These are phyloP conservation scores for Epicauta chinensis DNA, from an alignment of 1,140 invertebrate species.

Conservation along the genomic window DNA sequence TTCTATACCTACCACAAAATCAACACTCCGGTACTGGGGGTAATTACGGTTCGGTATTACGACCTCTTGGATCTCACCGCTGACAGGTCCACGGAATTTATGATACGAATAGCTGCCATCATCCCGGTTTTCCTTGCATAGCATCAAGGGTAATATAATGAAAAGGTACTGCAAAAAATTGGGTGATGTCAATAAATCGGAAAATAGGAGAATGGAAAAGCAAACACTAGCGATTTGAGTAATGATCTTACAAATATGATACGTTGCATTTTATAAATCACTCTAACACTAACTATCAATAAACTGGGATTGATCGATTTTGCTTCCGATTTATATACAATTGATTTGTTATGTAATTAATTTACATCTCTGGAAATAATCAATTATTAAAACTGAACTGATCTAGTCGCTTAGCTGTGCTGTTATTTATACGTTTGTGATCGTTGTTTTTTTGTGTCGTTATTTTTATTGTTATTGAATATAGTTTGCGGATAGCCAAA, in stretches of 20 bases:
- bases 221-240: not conserved
- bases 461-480: too few relatives aligned
- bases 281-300: not conserved
- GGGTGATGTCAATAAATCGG: not conserved
- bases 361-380: not conserved
- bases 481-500: too few relatives aligned
- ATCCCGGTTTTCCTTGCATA: not conserved
- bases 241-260: too few relatives aligned
- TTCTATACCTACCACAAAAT: constrained; percentile 49
- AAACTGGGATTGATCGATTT: not conserved
- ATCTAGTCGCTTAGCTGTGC: too few relatives aligned
- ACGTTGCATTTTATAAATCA: not conserved
- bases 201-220: not conserved
- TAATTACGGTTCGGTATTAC: constrained; percentile 11
- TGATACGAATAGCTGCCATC: constrained; percentile 55
- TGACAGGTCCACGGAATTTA: constrained; percentile 59
- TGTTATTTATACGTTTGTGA: too few relatives aligned
- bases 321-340: not conserved
- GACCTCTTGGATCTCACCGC: constrained; percentile 49
- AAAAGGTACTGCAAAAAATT: not conserved
- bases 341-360: not conserved
- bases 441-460: too few relatives aligned
- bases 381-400: not conserved
- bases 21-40: constrained; percentile 27
- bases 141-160: not conserved